These are phyloP conservation scores for Drosophila mayri DNA, from an alignment of 1,140 invertebrate species.

Conservation along the genomic window DNA sequence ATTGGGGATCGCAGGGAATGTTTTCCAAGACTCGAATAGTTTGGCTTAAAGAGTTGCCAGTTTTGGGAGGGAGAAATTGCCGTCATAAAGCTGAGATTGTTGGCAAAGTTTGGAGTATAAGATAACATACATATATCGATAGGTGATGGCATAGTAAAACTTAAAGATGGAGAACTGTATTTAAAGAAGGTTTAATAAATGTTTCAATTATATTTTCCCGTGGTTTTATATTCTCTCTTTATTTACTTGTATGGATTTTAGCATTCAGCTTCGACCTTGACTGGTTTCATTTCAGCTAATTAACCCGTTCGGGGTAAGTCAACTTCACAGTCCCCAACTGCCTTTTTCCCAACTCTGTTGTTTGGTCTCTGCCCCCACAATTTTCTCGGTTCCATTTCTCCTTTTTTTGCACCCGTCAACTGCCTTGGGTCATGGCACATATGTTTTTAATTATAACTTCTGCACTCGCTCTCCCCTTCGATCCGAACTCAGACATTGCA, in stretches of 20 bases:
- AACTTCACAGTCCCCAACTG: constrained; percentile 38
- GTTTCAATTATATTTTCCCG: background rate
- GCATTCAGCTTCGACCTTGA: constrained; percentile 30
- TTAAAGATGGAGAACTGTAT: background rate
- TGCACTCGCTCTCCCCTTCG: constrained; percentile 17
- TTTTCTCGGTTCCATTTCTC: constrained; percentile 6
- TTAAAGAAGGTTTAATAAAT: background rate
- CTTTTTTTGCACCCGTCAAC: background rate
- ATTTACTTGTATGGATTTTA: background rate
- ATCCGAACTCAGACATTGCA: constrained; percentile 33
- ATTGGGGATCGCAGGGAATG: constrained; percentile 25
- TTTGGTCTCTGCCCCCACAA: constrained; percentile 7
- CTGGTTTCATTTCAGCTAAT: constrained; percentile 53
- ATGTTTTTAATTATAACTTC: constrained; percentile 81
- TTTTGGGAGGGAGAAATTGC: constrained; percentile 17
- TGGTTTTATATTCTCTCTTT: background rate
- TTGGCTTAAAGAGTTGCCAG: constrained; percentile 42
- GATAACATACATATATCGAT: constrained; percentile 1
- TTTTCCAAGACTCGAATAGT: constrained; percentile 27
- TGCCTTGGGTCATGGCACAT: constrained; percentile 64
- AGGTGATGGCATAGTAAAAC: too few relatives aligned
- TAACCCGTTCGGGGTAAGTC: constrained; percentile 59
- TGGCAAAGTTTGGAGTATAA: background rate
- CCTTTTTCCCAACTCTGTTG: constrained; percentile 24
- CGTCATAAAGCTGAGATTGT: constrained; percentile 24